These are phyloP conservation scores for Acipenser transmontanus DNA, from an alignment of 2,797 vertebrate genomes.

Conservation along the genomic window DNA sequence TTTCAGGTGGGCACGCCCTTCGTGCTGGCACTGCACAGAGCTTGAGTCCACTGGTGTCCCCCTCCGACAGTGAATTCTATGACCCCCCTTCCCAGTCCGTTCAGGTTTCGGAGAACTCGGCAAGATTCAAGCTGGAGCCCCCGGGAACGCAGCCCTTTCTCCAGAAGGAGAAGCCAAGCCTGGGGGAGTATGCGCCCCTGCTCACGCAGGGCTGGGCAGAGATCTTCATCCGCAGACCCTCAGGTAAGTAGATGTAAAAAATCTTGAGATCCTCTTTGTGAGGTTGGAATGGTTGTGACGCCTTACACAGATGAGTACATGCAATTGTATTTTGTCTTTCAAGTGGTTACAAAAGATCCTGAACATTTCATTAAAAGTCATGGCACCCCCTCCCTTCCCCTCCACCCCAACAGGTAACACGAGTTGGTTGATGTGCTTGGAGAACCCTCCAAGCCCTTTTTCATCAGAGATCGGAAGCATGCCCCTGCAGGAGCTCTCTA, in stretches of 20 bases:
- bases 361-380: too few species aligned
- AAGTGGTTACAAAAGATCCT: too few species aligned
- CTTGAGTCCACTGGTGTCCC: constrained; percentile 63
- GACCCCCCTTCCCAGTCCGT: constrained; percentile 38
- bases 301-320: too few species aligned
- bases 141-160: constrained; percentile 39
- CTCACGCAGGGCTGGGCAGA: constrained; percentile 97
- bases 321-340: too few species aligned
- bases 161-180: constrained; percentile 75
- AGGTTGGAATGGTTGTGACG: too few species aligned
- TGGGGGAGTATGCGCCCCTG: constrained; percentile 85
- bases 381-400: too few species aligned
- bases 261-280: too few species aligned
- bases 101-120: constrained; percentile 49
- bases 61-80: constrained; percentile 58
- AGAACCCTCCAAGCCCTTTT: constrained; percentile 94
- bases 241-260: constrained; percentile 55
- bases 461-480: constrained; percentile 92
- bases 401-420: constrained; percentile 74
- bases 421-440: constrained; percentile 96
- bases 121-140: constrained; percentile 35
- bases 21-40: constrained; percentile 76
- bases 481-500: constrained; percentile 94
- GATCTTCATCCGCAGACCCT: constrained; percentile 90
- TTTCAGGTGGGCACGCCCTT: constrained; percentile 85